Conservation (phyloP, 1,140 invertebrate genomes). For the Bursaphelenchus mucronatus region DNA sequence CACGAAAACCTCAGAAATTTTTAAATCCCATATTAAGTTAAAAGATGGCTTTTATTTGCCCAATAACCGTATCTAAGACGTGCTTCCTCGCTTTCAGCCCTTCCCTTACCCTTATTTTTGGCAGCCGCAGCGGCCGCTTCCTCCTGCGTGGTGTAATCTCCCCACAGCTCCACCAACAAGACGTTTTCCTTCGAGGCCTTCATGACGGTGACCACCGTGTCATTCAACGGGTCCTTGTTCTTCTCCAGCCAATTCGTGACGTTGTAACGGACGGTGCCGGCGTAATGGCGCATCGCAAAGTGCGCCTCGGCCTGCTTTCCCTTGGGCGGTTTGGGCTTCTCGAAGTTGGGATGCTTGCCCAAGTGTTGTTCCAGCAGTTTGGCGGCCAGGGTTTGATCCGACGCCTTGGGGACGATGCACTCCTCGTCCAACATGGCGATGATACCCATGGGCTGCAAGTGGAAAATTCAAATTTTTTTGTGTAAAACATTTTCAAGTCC, state of each 20-base stretch:
- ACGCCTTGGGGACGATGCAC: slow-evolving; percentile 99
- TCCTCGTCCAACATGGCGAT: slow-evolving; percentile 99
- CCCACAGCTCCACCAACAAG: slow-evolving; percentile 55
- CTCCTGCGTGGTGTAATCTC: slow-evolving; percentile 65
- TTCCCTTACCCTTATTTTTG: slow-evolving; percentile 54
- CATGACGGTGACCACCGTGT: slow-evolving; percentile 73
- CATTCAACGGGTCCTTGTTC: slow-evolving; percentile 99
- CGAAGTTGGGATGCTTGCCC: slow-evolving; percentile 94
- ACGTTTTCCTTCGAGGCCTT: slow-evolving; percentile 68
- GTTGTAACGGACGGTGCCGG: slow-evolving; percentile 91
- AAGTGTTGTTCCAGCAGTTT: slow-evolving; percentile 97
- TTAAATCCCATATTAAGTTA: too few species aligned
- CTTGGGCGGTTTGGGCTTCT: slow-evolving; percentile 88
- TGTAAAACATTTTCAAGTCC: background rate
- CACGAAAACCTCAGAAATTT: too few species aligned
- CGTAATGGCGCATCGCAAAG: slow-evolving; percentile 97
- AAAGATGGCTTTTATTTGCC: too few species aligned
- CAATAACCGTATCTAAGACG: background rate
- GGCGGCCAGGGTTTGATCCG: slow-evolving; percentile 92
- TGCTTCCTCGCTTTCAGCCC: slow-evolving; percentile 15
- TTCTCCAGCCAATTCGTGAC: slow-evolving; percentile 97
- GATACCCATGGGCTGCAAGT: slow-evolving; percentile 91
- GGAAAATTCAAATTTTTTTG: slow-evolving; percentile 16
- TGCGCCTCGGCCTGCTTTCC: slow-evolving; percentile 88
- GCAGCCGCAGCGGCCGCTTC: slow-evolving; percentile 61